Conservation (phyloP, 92 coral and sea anemone genomes). For the Micromussa lordhowensis region DNA sequence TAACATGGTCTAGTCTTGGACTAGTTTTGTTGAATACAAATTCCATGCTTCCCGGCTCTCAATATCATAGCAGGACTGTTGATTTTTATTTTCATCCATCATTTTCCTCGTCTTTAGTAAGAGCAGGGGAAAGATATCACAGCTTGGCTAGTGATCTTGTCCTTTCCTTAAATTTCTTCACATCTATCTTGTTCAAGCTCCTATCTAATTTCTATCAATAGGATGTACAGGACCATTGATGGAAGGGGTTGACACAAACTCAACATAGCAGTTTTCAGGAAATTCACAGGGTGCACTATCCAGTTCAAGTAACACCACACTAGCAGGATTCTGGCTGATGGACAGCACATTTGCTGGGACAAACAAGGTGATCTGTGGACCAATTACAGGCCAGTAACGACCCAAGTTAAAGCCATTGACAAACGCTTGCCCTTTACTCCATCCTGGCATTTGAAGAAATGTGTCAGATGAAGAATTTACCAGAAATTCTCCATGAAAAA, state of each 20-base stretch:
- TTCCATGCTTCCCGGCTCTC: too few species aligned
- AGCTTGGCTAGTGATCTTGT: background rate
- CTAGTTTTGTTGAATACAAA: too few species aligned
- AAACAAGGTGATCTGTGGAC: conserved; percentile 93
- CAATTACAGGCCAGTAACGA: conserved; percentile 95
- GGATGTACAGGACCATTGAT: conserved; percentile 81
- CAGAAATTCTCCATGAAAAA: conserved; percentile 75
- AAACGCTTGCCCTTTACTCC: conserved; percentile 94
- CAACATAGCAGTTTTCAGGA: conserved; percentile 79
- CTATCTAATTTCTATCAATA: background rate
- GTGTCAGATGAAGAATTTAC: conserved; percentile 75
- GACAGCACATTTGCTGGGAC: conserved; percentile 89
- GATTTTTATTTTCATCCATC: background rate
- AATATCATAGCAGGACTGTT: too few species aligned
- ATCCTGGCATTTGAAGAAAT: conserved; percentile 82
- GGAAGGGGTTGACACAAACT: conserved; percentile 78
- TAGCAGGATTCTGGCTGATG: conserved; percentile 67
- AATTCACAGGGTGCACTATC: conserved; percentile 94
- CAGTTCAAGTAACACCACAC: conserved; percentile 78
- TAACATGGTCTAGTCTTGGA: too few species aligned
- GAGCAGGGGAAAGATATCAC: background rate
- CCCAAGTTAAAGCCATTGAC: conserved; percentile 90
- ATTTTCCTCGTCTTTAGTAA: background rate
- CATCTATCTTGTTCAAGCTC: background rate
- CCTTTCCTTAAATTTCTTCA: background rate